Conservation (phyloP, 2,797 vertebrate species). For the Myotis pilosus region DNA sequence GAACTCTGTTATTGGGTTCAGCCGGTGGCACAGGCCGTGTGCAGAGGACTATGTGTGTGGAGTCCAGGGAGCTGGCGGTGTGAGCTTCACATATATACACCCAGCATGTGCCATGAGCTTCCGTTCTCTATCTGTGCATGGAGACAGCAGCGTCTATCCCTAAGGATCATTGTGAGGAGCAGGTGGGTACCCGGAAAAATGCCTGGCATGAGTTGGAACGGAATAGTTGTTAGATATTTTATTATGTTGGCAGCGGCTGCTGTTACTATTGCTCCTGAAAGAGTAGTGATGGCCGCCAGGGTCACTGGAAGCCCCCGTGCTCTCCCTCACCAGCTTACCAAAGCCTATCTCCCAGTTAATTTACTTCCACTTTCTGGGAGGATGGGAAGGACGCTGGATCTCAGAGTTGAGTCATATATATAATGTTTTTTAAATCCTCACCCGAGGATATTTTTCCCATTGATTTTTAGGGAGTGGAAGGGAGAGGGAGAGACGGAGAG, state of each 20-base stretch:
- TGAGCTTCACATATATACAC: neutral
- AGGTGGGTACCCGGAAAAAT: neutral
- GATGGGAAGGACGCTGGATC: neutral
- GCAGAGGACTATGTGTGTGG: neutral
- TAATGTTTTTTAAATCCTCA: no score
- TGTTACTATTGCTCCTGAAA: neutral
- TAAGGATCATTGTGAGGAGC: neutral
- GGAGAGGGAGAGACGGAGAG: no score
- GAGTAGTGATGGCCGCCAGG: neutral
- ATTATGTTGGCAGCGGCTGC: neutral
- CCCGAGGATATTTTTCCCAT: no score
- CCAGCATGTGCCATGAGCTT: neutral
- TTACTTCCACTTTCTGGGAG: neutral
- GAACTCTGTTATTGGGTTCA: neutral
- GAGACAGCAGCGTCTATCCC: neutral
- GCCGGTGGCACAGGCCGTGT: neutral
- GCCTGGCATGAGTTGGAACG: neutral
- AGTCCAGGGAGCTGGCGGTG: neutral
- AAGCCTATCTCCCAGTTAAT: neutral
- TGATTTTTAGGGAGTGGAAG: no score
- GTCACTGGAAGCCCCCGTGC: neutral
- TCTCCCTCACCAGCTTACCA: neutral
- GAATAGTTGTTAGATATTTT: neutral
- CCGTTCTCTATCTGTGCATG: neutral
- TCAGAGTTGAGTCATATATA: neutral